Evolutionary conservation across 2,888 invertebrate species (phyloP), one percentile per base, ranked within the genome.

Genomic region (Frankliniella intonsa): DNA sequence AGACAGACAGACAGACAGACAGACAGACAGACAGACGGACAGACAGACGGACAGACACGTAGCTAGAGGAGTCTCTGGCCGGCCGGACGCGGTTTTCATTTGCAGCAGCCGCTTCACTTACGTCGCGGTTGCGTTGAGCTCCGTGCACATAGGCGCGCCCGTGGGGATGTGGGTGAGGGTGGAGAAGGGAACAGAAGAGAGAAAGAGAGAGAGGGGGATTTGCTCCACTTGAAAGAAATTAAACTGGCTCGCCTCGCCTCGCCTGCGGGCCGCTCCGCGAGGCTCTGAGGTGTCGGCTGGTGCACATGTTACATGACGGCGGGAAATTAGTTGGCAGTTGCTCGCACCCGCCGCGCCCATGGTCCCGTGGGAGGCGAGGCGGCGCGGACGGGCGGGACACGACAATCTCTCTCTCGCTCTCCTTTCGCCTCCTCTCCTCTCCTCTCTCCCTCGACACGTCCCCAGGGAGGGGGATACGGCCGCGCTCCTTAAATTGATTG

Each of bases 181-280:
- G 38, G 38, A 38, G 38, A 38, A 38, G 5, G 38, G 38, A 38
- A 38, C 38, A 38, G 38, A 38, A 38, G 38, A 38, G 38, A 38
- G 38, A 38, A 17, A 80, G 80, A 81, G 22, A 80, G 50, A 25
- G 3, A 51, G 19, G 19, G 55, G 62, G 80, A 65, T 62, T 62
- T 49, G 81, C 38, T 51, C 62, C 80, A 76, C 80, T 65, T 27
- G 81, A 80, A 80, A 80, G 79, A 55, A 80, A 62, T 38, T 38
- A 38, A 38, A 38, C 38, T 38, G 38, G 38, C 38, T 38, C 38
- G 38, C 38, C n/a, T n/a, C n/a, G n/a, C n/a, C n/a, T n/a, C 50
- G 80, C 81, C 50, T n/a, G 51, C 17, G 55, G 69, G 62, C 62
- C 50, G 81, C 27, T 62, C 65, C 25, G n/a, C 69, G n/a, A 0